Conservation (phyloP, 2,113 vertebrate genomes). For the Sphaerodactylus townsendi region DNA sequence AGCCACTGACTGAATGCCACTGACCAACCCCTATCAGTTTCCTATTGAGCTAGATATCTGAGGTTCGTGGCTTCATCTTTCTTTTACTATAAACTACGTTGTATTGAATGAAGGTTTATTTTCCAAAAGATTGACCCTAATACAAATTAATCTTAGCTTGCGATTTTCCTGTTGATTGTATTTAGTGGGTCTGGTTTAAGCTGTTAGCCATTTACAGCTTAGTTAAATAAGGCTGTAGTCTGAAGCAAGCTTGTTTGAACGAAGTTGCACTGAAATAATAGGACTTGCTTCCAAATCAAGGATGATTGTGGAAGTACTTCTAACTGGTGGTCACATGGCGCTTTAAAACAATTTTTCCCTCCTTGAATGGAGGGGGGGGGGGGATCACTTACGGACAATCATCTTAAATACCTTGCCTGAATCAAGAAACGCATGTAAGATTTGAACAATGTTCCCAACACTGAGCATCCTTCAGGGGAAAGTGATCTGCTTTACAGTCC, state of each 20-base stretch:
- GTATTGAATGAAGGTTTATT: neutral
- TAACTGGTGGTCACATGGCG: neutral
- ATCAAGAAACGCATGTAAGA: neutral
- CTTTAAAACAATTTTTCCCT: neutral
- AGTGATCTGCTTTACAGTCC: constrained; percentile 10
- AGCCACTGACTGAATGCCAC: no score
- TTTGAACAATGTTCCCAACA: neutral
- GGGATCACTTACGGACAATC: neutral
- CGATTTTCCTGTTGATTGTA: neutral
- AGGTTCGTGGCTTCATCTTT: neutral
- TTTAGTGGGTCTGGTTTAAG: neutral
- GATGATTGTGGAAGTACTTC: neutral
- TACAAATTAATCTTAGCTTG: neutral
- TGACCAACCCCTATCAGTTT: neutral
- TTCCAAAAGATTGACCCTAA: neutral
- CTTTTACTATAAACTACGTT: neutral
- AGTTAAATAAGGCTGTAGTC: neutral
- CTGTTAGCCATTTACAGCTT: neutral
- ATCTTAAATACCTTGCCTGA: neutral
- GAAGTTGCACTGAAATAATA: neutral
- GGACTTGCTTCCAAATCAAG: neutral
- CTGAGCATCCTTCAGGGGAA: neutral
- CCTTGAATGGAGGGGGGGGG: neutral
- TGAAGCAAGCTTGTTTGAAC: neutral
- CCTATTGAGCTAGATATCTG: neutral